A percentile compares a stretch with the other conserved stretches of the same genome.
phyloP scores from a whole-genome alignment of 2,888 invertebrate species.

The Marasmarcha lunaedactyla region DNA sequence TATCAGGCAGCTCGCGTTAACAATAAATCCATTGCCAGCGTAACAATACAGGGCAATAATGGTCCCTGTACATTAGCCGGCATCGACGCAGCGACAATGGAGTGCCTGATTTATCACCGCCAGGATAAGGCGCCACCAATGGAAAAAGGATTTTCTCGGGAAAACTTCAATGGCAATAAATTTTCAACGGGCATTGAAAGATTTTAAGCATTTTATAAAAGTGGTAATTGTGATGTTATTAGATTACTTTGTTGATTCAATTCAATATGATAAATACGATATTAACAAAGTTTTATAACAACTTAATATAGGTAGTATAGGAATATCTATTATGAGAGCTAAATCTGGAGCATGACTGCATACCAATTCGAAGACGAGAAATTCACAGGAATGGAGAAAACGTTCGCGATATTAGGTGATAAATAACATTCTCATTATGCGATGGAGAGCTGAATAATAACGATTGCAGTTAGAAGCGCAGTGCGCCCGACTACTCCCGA shows the following conservation, averaged over 20 bases:
- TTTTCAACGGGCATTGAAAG: conserved; percentile 3
- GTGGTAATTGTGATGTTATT: neutral
- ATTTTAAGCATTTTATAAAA: conserved; percentile 1
- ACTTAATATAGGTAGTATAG: no score
- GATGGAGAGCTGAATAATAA: conserved; percentile 1
- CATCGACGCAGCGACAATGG: conserved; percentile 7
- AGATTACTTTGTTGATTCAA: no score
- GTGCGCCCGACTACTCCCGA: neutral
- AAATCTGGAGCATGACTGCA: neutral
- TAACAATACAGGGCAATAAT: conserved; percentile 7
- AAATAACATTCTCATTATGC: conserved; percentile 1
- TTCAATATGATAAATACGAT: no score
- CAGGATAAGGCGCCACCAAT: conserved; percentile 12
- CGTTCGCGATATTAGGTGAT: conserved; percentile 2
- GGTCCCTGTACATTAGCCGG: conserved; percentile 11
- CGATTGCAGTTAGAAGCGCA: neutral
- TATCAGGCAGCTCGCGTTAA: conserved; percentile 2
- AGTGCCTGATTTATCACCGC: conserved; percentile 11
- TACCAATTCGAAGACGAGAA: neutral
- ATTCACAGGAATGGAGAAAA: neutral
- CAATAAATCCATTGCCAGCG: conserved; percentile 6
- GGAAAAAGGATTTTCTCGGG: conserved; percentile 12
- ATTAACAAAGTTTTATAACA: no score
- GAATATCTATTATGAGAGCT: no score
- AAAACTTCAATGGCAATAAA: conserved; percentile 14